Evolutionary conservation across 2,113 vertebrate species (phyloP), one percentile per base, ranked within the genome.

Genomic region (Chroicocephalus ridibundus): DNA sequence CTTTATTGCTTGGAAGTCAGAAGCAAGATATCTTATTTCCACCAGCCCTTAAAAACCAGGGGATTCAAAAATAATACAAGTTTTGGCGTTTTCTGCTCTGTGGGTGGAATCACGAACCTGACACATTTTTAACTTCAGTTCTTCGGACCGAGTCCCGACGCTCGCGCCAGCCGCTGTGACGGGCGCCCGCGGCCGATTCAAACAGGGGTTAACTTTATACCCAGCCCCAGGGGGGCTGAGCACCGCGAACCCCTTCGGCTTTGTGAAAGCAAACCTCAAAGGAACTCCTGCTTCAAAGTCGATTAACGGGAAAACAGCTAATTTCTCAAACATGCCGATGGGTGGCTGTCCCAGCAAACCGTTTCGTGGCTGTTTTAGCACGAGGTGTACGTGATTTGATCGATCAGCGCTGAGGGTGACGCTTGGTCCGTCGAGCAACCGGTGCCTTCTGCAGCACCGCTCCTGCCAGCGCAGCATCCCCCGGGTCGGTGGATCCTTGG

Each of bases 1-100:
- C 66, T 70, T 96, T 96, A 92, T 54, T 94, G 84, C 96, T 82
- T 95, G 91, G 85, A 96, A 96, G 92, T 62, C 94, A 95, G 89
- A 69, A 94, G 92, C 49, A 15, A 84, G 83, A 90, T 72, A 84
- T 96, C 93, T 90, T 40, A 64, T 97, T 97, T 94, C 96, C 94
- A 95, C 77, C 95, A 96, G 93, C 94, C 93, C 92, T 65, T 44
- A 80, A 71, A 96, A 96, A 94, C 26, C 74, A 90, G 49, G 82
- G 92, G 91, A 94, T 86, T 94, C 92, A 82, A 90, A 94, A 96
- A 88, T 89, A 97, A 95, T 57, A 93, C 4, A 21, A 46, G 58
- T 83, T 85, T 84, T 87, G 97, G 95, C 22, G 4, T 77, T 84
- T 93, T 60, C 90, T 76, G 93, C 31, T 49, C 82, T 57, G 91